Conservation (phyloP, 2,888 invertebrate genomes). For the Megastigmus dorsalis region DNA sequence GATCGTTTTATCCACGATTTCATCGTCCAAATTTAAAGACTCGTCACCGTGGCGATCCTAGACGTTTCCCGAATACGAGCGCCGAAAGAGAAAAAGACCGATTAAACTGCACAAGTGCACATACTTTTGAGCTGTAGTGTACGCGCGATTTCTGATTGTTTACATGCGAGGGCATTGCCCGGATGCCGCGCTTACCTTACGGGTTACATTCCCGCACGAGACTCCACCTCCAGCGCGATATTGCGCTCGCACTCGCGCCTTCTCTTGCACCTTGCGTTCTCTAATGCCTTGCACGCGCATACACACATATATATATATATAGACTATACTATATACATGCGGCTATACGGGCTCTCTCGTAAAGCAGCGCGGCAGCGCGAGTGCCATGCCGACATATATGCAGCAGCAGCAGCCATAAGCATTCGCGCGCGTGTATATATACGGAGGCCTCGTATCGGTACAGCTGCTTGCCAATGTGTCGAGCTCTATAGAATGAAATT, state of each 20-base stretch:
- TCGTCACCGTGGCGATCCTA: too few relatives aligned
- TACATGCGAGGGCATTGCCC: constrained; percentile 74
- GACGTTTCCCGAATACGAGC: too few relatives aligned
- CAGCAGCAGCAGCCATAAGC: not conserved
- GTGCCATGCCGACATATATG: not conserved
- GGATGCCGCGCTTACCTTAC: constrained; percentile 71
- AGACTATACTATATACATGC: too few relatives aligned
- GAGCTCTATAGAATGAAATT: constrained; percentile 57
- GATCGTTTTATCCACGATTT: too few relatives aligned
- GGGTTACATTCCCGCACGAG: constrained; percentile 55
- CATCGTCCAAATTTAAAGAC: too few relatives aligned
- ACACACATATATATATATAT: too few relatives aligned
- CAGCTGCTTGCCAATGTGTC: not conserved
- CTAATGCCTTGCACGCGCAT: too few relatives aligned
- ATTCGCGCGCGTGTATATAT: not conserved
- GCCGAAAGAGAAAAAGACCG: too few relatives aligned
- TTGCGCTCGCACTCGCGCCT: constrained; percentile 18
- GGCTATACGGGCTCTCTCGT: too few relatives aligned
- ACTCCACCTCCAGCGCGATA: constrained; percentile 47
- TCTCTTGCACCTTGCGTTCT: constrained; percentile 6
- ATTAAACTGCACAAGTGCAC: too few relatives aligned
- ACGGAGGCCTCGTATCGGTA: not conserved
- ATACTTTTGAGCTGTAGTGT: constrained; percentile 4
- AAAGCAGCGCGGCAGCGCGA: too few relatives aligned
- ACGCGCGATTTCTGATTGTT: constrained; percentile 68